Base-by-base conservation (phyloP, 2,113 vertebrate genomes). In the Pyxicephalus adspersus region DNA sequence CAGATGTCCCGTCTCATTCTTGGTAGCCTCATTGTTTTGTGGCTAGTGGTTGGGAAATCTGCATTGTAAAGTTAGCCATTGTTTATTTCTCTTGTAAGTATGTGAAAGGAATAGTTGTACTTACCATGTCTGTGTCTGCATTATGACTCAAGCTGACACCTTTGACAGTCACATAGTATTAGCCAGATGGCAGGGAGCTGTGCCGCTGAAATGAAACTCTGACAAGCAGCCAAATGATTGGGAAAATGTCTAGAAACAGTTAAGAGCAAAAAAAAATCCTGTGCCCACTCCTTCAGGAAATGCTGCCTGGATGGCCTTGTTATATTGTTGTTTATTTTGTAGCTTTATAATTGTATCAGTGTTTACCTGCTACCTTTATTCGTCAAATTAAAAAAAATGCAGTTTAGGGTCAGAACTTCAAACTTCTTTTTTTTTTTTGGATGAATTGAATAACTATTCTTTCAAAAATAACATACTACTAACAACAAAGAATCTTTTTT, bases 61-160 rank as follows among this genome's bases (percentile, higher is more conserved):
- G 60, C 80, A 82, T 82, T 82, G 80, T 82, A 82, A 82, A 65
- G 80, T 82, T 65, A 72, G 70, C 71, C 70, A 75, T 82, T 82
- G 80, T 82, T 82, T 82, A 66, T 82, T 82, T 82, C 80, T 63
- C 80, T 82, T 57, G 71, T 75, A 82, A 66, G 28, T 82, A 82
- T 75, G 80, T 75, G 80, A 82, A 82, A 66, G 60, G 71, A 82
- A 75, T 74, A 82, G 80, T 71, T 65, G 71, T 75, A 75, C 80
- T 82, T 65, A 75, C 80, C 80, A 82, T 74, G 80, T 64, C 61
- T 82, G 70, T 28, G 80, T 75, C 80, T 82, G 80, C 63, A 73
- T 82, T 82, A 82, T 82, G 80, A 74, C 80, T 82, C 61, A 50
- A 65, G 57, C 71, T 82, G 80, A 82, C 80, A 82, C 80, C 80